Evolutionary conservation across 2,888 invertebrate species (phyloP), one percentile per base, ranked within the genome.

Genomic region (Cheilosia scutellata): DNA sequence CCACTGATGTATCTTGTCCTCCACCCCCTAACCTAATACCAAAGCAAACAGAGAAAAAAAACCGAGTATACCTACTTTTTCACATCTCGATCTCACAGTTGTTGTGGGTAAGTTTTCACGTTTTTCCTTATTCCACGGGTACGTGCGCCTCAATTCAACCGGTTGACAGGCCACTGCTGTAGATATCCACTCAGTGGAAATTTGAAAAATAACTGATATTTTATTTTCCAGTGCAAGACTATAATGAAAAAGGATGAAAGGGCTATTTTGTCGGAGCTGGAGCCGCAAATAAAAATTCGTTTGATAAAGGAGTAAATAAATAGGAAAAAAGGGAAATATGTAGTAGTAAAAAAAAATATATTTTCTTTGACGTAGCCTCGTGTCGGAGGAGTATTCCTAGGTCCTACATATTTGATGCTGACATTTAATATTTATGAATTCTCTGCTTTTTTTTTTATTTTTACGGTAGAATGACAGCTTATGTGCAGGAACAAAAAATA

Each of bases 401-500:
- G 27, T 16, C 29, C 27, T 62, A 51, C 60, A 82, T 66, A 62
- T 55, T 66, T 82, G 60, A 77, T 77, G 66, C 44, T 20, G 53
- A 72, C 72, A 66, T 77, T 55, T 77, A 77, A 82, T 77, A 77
- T 82, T 72, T 82, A 82, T 82, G 66, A 77, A 77, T 77, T 66
- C 77, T 47, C 11, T 71, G 42, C 6, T 70, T 72, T 71, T 58
- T 58, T 70, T 72, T 66, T 63, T 53, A 74, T 71, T 71, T 82
- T 82, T 60, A 71, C 58, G 71, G 65, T 33, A 62, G 27, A 66
- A 65, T 55, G 66, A 66, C 76, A 77, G 47, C 68, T 63, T 63
- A 63, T 63, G 49, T 31, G 63, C 31, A 53, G 16, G 5, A 47
- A 6, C 40, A 16, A 29, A 16, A 49, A 9, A 57, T 2, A 47